Evolutionary conservation across 1,140 invertebrate genomes (phyloP).

Genomic region (Drosophila sp.): DNA sequence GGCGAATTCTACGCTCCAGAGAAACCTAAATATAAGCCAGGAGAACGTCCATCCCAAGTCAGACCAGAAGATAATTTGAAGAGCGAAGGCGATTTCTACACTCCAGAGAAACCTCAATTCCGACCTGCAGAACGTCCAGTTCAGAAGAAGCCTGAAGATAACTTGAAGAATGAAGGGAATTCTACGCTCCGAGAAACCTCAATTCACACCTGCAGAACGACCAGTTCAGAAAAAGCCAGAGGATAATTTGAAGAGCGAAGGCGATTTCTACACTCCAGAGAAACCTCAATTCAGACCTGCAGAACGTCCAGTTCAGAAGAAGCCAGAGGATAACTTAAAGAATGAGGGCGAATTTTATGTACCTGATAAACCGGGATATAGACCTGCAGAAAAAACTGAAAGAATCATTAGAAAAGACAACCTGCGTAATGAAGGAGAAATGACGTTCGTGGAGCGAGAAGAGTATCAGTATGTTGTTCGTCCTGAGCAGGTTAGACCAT

Average conservation of each 20-base stretch:
- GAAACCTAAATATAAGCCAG: constrained; percentile 80
- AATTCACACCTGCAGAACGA: constrained; percentile 85
- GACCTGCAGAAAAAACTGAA: constrained; percentile 75
- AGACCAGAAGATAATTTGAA: constrained; percentile 86
- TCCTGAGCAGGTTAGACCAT: constrained; percentile 86
- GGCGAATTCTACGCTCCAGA: constrained; percentile 87
- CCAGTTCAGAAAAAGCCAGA: constrained; percentile 84
- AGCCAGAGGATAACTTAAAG: constrained; percentile 87
- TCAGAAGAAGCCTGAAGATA: constrained; percentile 86
- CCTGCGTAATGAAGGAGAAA: constrained; percentile 86
- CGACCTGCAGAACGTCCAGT: constrained; percentile 86
- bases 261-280: constrained; percentile 83
- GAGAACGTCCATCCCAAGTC: constrained; percentile 84
- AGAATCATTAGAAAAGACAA: constrained; percentile 83
- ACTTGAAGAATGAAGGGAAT: constrained; percentile 87
- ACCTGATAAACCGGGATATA: constrained; percentile 86
- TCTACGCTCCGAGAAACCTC: constrained; percentile 42
- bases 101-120: constrained; percentile 85
- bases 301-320: constrained; percentile 79
- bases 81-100: constrained; percentile 87
- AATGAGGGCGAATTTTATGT: constrained; percentile 88
- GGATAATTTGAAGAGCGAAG: constrained; percentile 86
- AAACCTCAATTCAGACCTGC: constrained; percentile 85
- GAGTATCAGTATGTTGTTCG: constrained; percentile 86
- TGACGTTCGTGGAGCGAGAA: constrained; percentile 85